These are phyloP conservation scores for Ictalurus punctatus DNA, from an alignment of 2,113 vertebrate species.

Conservation along the genomic window DNA sequence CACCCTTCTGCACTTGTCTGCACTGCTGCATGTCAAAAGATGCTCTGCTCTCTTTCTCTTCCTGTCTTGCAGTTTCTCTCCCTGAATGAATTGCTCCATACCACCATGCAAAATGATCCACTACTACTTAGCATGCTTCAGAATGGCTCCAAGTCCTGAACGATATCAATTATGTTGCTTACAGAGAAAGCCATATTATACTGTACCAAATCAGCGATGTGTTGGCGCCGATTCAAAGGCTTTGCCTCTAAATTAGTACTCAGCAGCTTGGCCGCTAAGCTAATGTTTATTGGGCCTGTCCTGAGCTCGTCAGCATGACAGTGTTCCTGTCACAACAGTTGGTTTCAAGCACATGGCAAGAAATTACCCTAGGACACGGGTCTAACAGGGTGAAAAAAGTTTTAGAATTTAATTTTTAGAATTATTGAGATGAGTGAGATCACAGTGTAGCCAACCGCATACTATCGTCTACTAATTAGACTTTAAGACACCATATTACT, in stretches of 20 bases:
- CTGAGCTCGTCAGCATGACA: slow-evolving; percentile 38
- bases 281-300: slow-evolving; percentile 35
- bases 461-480: not conserved
- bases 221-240: slow-evolving; percentile 38
- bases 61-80: slow-evolving; percentile 30
- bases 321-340: slow-evolving; percentile 36
- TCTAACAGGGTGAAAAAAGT: not conserved
- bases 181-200: slow-evolving; percentile 16
- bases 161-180: slow-evolving; percentile 21
- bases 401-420: slow-evolving; percentile 8
- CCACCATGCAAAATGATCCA: slow-evolving; percentile 26
- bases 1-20: slow-evolving; percentile 44
- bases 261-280: not conserved
- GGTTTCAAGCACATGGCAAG: slow-evolving; percentile 34
- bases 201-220: slow-evolving; percentile 19
- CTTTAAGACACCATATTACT: not conserved
- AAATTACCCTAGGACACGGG: slow-evolving; percentile 14
- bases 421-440: not conserved
- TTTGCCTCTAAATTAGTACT: slow-evolving; percentile 6
- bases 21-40: slow-evolving; percentile 62
- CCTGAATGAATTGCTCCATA: slow-evolving; percentile 30
- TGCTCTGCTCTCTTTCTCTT: slow-evolving; percentile 47
- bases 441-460: not conserved
- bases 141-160: slow-evolving; percentile 9
- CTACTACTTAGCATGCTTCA: slow-evolving; percentile 15